phyloP scores from a whole-genome alignment of 2,113 vertebrate species.

The Otus sunia region DNA sequence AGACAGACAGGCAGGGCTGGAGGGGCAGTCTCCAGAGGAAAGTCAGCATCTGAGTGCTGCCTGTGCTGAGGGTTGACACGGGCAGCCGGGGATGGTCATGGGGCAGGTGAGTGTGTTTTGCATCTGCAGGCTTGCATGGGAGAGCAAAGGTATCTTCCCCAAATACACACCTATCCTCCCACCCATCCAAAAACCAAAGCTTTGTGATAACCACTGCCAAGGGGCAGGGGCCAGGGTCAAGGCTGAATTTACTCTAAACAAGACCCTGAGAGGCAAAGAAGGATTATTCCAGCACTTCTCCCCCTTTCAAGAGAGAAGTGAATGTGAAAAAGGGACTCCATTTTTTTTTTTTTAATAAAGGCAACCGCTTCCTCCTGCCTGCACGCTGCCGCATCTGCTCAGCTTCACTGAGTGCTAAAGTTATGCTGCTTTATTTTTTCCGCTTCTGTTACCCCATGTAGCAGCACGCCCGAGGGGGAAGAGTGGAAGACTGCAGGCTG shows the following conservation, averaged over 20 bases:
- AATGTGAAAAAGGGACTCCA: not conserved
- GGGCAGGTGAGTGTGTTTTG: not conserved
- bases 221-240: no score
- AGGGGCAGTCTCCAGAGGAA: no score
- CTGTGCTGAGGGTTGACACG: rapidly evolving
- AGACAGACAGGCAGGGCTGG: not conserved
- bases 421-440: not conserved
- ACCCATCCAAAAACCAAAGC: not conserved
- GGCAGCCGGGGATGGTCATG: not conserved
- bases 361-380: not conserved
- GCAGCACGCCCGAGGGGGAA: not conserved
- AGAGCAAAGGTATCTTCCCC: not conserved
- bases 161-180: not conserved
- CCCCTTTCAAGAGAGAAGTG: not conserved
- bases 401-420: not conserved
- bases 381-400: rapidly evolving
- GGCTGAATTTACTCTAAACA: not conserved
- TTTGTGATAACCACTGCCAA: not conserved
- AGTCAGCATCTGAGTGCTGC: rapidly evolving
- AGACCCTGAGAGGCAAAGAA: not conserved
- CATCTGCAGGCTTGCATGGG: not conserved
- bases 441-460: not conserved
- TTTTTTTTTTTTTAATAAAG: not conserved
- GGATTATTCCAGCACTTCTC: not conserved
- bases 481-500: not conserved